These are phyloP conservation scores for Sminthurides aquaticus DNA, from an alignment of 2,888 invertebrate species.

Conservation along the genomic window DNA sequence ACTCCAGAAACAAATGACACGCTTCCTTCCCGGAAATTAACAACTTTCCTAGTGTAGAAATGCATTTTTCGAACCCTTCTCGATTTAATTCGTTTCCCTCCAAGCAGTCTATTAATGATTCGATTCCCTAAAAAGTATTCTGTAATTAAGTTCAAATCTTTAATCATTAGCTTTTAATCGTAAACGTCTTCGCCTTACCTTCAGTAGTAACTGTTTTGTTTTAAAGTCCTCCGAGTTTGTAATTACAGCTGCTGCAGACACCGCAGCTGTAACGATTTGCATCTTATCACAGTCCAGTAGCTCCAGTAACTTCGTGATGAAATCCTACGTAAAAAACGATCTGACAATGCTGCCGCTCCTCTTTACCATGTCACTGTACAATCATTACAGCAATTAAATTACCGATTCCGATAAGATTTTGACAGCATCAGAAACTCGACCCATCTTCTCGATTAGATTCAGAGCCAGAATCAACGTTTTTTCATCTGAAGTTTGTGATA, in stretches of 20 bases:
- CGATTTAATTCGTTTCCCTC: conserved; percentile 16
- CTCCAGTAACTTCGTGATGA: conserved; percentile 14
- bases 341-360: too few species aligned
- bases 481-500: conserved; percentile 15
- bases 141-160: not conserved
- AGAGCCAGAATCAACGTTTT: conserved; percentile 14
- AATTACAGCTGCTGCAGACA: conserved; percentile 22
- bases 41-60: conserved; percentile 26
- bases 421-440: conserved; percentile 8
- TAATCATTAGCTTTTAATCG: not conserved
- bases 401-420: conserved; percentile 13
- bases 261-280: conserved; percentile 23
- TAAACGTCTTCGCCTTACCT: not conserved
- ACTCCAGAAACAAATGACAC: conserved; percentile 28
- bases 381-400: conserved; percentile 1
- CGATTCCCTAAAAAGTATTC: conserved; percentile 9
- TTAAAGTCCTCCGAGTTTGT: conserved; percentile 15
- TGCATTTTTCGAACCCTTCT: conserved; percentile 26
- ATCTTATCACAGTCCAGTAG: conserved; percentile 18
- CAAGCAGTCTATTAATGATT: conserved; percentile 10
- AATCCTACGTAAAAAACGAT: conserved; percentile 9
- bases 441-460: conserved; percentile 18
- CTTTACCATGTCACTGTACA: not conserved
- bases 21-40: conserved; percentile 26
- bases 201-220: conserved; percentile 15